A percentile compares a stretch with the other conserved stretches of the same genome.
These are phyloP conservation scores for Esox masquinongy DNA, from an alignment of 2,797 vertebrate genomes.

Conservation along the genomic window DNA sequence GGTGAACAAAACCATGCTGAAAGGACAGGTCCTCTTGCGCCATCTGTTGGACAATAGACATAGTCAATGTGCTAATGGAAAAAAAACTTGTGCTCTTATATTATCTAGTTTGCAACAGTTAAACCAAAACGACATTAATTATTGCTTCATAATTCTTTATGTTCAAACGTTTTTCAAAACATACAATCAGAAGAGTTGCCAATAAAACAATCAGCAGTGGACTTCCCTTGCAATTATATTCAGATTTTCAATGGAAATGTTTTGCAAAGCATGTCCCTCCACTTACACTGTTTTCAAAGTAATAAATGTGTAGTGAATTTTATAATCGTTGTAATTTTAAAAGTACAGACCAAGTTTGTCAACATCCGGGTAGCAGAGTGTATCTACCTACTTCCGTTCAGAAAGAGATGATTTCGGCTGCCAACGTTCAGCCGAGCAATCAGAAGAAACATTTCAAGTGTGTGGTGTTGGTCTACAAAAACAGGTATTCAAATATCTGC, in stretches of 20 bases:
- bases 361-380: not conserved
- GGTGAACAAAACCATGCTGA: not conserved
- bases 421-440: constrained; percentile 15
- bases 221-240: no score
- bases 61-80: not conserved
- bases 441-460: constrained; percentile 44
- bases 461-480: constrained; percentile 55
- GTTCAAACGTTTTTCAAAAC: no score
- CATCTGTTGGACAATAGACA: not conserved
- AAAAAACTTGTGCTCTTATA: no score
- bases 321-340: not conserved
- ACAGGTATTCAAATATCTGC: constrained; percentile 53
- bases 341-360: not conserved
- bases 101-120: no score
- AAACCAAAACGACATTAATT: no score
- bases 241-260: no score
- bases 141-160: no score
- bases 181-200: no score
- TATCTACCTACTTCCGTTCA: not conserved
- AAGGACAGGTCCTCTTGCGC: not conserved
- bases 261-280: no score
- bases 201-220: no score
- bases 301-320: not conserved
- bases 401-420: constrained; percentile 29
- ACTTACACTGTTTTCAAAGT: no score